Evolutionary conservation across 35 echinoderm and acorn worm species (phyloP).

Genomic region (Apostichopus californicus): DNA sequence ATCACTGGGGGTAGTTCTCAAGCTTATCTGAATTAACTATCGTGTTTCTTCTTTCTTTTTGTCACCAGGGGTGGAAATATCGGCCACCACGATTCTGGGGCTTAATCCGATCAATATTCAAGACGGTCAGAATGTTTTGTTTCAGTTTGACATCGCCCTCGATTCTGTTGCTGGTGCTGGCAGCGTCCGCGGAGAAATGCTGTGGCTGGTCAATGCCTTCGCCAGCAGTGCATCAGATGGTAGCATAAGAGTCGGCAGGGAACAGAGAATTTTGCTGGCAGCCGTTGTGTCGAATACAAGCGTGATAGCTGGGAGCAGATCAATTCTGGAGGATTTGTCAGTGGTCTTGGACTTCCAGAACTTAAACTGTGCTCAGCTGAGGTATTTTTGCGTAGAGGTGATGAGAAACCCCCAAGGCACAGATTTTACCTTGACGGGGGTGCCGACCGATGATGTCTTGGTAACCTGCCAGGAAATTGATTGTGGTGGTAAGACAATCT

Average conservation of each 20-base stretch:
- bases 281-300: neutral
- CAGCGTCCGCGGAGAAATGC: slow-evolving; percentile 37
- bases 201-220: slow-evolving; percentile 62
- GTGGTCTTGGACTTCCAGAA: slow-evolving; percentile 31
- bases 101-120: slow-evolving; percentile 29
- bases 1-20: too few species aligned
- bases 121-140: slow-evolving; percentile 14
- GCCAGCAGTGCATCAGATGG: slow-evolving; percentile 52
- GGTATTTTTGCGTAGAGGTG: slow-evolving; percentile 64
- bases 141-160: slow-evolving; percentile 51
- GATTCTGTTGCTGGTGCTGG: slow-evolving; percentile 42
- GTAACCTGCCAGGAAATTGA: slow-evolving; percentile 50
- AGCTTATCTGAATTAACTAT: too few species aligned
- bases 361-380: slow-evolving; percentile 56
- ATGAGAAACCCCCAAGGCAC: slow-evolving; percentile 21
- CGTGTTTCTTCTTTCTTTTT: neutral
- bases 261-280: neutral
- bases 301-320: slow-evolving; percentile 22
- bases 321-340: slow-evolving; percentile 3
- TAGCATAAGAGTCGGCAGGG: neutral
- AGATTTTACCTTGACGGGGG: slow-evolving; percentile 60
- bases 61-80: slow-evolving; percentile 69
- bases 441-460: slow-evolving; percentile 50
- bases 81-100: slow-evolving; percentile 33
- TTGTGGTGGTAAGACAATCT: slow-evolving; percentile 50